These are phyloP conservation scores for Apotomis capreana DNA, from an alignment of 2,888 invertebrate genomes.

Conservation along the genomic window DNA sequence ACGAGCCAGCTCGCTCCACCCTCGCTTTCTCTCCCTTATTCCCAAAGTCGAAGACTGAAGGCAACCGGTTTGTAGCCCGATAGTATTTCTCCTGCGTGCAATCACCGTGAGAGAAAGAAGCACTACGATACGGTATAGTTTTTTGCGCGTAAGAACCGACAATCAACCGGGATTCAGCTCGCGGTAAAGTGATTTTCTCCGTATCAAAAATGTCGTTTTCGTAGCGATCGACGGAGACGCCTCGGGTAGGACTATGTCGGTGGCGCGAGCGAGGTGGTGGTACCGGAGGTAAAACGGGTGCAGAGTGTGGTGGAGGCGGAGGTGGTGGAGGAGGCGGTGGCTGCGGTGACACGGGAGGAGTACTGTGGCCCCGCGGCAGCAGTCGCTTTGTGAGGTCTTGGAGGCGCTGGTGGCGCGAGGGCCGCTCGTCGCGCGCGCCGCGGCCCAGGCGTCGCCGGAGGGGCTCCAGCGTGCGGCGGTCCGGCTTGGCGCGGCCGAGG, in stretches of 20 bases:
- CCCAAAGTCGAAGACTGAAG: conserved; percentile 75
- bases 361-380: conserved; percentile 80
- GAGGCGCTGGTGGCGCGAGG: conserved; percentile 86
- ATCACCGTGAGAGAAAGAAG: conserved; percentile 94
- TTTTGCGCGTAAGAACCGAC: conserved; percentile 85
- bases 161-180: conserved; percentile 84
- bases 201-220: conserved; percentile 71
- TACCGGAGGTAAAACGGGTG: conserved; percentile 83
- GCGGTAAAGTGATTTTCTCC: conserved; percentile 78
- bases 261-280: conserved; percentile 81
- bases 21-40: conserved; percentile 62
- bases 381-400: conserved; percentile 92
- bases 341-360: conserved; percentile 53
- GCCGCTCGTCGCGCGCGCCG: conserved; percentile 79
- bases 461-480: conserved; percentile 90
- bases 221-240: conserved; percentile 75
- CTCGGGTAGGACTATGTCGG: conserved; percentile 78
- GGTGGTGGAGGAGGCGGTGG: conserved; percentile 70
- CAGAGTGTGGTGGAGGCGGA: conserved; percentile 73
- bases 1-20: conserved; percentile 52
- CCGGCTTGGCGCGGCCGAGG: conserved; percentile 79
- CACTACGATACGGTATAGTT: conserved; percentile 90
- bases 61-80: conserved; percentile 66
- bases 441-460: conserved; percentile 90
- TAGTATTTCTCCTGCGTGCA: conserved; percentile 85